Conservation (phyloP, 2,113 vertebrate genomes). For the Prochilodus magdalenae region DNA sequence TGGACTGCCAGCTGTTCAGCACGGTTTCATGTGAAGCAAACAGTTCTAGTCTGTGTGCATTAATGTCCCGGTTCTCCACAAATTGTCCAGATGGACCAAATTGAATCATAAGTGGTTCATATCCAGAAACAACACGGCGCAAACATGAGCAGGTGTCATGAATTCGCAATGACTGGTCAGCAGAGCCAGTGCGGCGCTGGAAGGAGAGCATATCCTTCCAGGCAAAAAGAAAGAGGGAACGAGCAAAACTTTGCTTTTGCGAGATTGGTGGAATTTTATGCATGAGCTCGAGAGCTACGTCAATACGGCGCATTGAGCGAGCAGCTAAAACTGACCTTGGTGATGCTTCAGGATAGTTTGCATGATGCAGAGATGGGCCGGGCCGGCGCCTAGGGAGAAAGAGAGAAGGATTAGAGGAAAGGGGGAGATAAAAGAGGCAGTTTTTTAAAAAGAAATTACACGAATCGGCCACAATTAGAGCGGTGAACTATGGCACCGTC, state of each 20-base stretch:
- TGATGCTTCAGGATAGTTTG: neutral
- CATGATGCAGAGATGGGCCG: neutral
- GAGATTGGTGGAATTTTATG: neutral
- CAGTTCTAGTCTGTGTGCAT: neutral
- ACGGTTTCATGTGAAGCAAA: neutral
- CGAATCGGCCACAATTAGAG: constrained; percentile 29
- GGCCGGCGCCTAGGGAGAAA: neutral
- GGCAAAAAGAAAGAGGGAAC: neutral
- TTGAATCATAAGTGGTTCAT: constrained; percentile 5
- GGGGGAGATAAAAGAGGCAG: constrained; percentile 10
- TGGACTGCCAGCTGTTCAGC: neutral
- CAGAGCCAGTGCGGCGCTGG: neutral
- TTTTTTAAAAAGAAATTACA: constrained; percentile 31
- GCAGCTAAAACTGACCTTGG: neutral
- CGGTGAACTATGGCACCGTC: constrained; percentile 22
- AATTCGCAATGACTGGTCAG: neutral
- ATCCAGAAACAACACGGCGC: neutral
- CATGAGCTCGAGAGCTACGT: neutral
- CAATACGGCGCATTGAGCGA: neutral
- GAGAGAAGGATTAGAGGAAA: neutral
- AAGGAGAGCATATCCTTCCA: neutral
- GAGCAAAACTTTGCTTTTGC: neutral
- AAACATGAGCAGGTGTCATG: neutral
- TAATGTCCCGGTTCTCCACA: neutral
- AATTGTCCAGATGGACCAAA: neutral